Evolutionary conservation across 2,797 vertebrate species (phyloP).

Genomic region (Myotis daubentonii): DNA sequence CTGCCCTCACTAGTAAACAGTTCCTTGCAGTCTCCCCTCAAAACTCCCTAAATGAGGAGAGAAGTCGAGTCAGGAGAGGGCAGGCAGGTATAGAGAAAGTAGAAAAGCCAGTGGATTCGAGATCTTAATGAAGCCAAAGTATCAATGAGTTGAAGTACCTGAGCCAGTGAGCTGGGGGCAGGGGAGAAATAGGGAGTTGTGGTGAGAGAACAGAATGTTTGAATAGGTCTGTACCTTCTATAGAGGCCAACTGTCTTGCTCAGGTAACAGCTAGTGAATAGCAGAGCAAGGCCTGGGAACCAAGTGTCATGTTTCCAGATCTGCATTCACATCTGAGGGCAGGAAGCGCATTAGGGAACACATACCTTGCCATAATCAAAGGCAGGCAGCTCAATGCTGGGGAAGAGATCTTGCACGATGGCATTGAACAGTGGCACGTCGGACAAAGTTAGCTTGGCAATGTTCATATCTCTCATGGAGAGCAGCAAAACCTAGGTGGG

Average conservation of each 20-base stretch:
- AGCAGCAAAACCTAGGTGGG: constrained; percentile 89
- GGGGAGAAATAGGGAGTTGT: background rate
- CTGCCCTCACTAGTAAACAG: background rate
- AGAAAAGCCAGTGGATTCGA: background rate
- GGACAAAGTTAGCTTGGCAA: constrained; percentile 89
- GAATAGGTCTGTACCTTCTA: background rate
- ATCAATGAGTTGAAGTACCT: background rate
- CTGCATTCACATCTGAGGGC: background rate
- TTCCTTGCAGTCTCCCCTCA: background rate
- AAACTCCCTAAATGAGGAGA: background rate
- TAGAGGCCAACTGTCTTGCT: background rate
- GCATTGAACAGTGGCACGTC: constrained; percentile 92
- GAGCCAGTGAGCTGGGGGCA: background rate
- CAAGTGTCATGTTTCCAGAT: background rate
- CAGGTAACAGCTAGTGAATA: background rate
- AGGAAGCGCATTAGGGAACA: background rate
- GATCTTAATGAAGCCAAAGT: background rate
- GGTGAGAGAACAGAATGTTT: background rate
- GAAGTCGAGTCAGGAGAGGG: background rate
- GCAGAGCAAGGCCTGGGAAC: background rate
- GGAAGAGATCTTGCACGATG: constrained; percentile 93
- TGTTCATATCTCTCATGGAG: constrained; percentile 95
- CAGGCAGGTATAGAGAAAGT: background rate
- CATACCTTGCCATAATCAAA: constrained; percentile 89
- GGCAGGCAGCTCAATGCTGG: constrained; percentile 86